Evolutionary conservation across 2,888 invertebrate species (phyloP).

Genomic region (Pseudanteris insignis): DNA sequence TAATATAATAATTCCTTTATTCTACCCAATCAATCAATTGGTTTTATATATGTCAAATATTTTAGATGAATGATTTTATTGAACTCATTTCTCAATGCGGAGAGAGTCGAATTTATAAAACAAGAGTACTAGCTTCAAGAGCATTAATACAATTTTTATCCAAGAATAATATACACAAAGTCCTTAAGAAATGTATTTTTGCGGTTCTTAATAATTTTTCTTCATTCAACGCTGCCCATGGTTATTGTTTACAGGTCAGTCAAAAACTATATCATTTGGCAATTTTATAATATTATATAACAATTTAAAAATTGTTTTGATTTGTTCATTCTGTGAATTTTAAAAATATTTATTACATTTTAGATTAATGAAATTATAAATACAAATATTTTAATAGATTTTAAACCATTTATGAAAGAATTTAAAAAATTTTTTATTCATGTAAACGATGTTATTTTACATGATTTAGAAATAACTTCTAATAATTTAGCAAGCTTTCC

Average conservation of each 20-base stretch:
- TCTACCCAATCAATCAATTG: no score
- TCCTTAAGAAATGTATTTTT: constrained; percentile 60
- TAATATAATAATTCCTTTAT: neutral
- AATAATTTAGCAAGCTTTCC: constrained; percentile 52
- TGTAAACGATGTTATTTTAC: constrained; percentile 49
- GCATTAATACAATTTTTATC: constrained; percentile 74
- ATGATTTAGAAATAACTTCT: constrained; percentile 50
- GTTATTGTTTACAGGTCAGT: constrained; percentile 76
- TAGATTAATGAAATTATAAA: constrained; percentile 65
- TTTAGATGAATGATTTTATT: constrained; percentile 74
- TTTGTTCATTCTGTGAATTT: no score
- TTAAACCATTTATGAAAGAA: constrained; percentile 24
- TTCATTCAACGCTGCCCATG: constrained; percentile 73
- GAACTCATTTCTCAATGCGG: constrained; percentile 74
- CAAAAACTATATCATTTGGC: no score
- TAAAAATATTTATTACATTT: constrained; percentile 31
- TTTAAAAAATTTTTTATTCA: constrained; percentile 47
- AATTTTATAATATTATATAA: no score
- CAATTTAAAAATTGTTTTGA: no score
- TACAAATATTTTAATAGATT: constrained; percentile 43
- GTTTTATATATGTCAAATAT: constrained; percentile 46
- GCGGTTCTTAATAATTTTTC: constrained; percentile 49
- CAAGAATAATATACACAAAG: constrained; percentile 55
- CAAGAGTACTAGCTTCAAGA: constrained; percentile 77
- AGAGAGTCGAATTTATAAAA: constrained; percentile 74